Evolutionary conservation across 2,113 vertebrate species (phyloP).

Genomic region (Marcusenius ussheri): DNA sequence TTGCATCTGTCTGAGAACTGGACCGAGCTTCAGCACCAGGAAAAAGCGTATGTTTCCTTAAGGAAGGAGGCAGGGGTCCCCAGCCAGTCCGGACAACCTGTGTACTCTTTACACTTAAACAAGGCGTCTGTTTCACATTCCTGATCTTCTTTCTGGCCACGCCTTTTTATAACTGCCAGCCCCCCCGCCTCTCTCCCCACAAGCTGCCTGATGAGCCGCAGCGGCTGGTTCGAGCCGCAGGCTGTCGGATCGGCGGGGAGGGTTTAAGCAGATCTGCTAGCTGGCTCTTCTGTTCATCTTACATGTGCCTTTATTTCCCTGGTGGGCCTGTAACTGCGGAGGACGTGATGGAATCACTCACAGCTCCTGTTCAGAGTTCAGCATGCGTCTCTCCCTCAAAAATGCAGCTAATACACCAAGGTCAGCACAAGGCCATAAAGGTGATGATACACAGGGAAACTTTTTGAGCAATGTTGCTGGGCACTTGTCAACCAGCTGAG

Average conservation of each 20-base stretch:
- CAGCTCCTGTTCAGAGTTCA: neutral
- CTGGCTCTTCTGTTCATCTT: neutral
- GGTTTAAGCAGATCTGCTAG: neutral
- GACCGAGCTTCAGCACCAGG: neutral
- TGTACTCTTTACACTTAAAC: neutral
- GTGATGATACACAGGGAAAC: neutral
- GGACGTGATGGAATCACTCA: neutral
- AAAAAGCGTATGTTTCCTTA: neutral
- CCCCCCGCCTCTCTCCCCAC: neutral
- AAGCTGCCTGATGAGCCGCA: neutral
- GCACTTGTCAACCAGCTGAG: neutral
- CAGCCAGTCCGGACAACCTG: neutral
- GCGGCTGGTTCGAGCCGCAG: neutral
- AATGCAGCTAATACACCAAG: neutral
- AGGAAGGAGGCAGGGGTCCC: neutral
- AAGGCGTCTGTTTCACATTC: neutral
- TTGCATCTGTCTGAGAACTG: neutral
- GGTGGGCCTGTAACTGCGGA: neutral
- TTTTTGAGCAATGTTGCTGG: neutral
- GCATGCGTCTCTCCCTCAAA: neutral
- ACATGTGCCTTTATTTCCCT: neutral
- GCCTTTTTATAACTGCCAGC: neutral
- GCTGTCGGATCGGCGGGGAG: neutral
- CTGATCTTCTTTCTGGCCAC: neutral
- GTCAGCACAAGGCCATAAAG: neutral